Conservation (phyloP, 2,113 vertebrate species). For the Bubo blakistoni region DNA sequence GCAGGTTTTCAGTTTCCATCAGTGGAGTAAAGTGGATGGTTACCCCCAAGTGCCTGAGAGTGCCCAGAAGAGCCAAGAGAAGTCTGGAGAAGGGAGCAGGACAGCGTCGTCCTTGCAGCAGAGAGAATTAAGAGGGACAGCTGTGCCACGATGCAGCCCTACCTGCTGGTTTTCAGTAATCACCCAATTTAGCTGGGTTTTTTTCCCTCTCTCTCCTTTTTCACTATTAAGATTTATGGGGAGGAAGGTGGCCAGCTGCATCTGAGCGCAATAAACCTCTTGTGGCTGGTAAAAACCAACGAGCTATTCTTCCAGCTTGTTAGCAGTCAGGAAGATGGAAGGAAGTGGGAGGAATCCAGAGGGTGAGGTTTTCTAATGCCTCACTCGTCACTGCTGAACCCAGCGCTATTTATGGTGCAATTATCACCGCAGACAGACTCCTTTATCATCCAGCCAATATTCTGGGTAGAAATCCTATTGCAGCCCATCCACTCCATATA, state of each 20-base stretch:
- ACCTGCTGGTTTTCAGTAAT: background rate
- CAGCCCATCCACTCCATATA: conserved; percentile 15
- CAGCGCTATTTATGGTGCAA: conserved; percentile 61
- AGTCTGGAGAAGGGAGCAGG: background rate
- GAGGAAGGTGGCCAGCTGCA: background rate
- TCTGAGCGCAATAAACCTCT: conserved; percentile 15
- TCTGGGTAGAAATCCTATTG: conserved; percentile 44
- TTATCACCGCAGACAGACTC: conserved; percentile 49
- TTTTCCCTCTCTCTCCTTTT: background rate
- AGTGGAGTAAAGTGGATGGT: background rate
- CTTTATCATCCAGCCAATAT: conserved; percentile 59
- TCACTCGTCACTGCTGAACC: conserved; percentile 36
- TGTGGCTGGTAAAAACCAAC: background rate
- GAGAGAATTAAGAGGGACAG: background rate
- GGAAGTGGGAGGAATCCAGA: conserved; percentile 48
- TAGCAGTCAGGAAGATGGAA: conserved; percentile 57
- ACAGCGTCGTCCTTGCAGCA: accelerated
- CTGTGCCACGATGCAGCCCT: accelerated
- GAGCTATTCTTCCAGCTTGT: conserved; percentile 47
- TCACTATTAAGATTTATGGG: conserved; percentile 22
- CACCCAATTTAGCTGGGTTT: background rate
- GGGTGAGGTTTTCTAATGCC: conserved; percentile 41
- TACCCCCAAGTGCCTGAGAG: background rate
- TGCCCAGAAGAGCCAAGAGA: background rate
- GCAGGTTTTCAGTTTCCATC: conserved; percentile 34